Evolutionary conservation across 2,113 vertebrate genomes (phyloP).

Genomic region (Erpornis zantholeuca): DNA sequence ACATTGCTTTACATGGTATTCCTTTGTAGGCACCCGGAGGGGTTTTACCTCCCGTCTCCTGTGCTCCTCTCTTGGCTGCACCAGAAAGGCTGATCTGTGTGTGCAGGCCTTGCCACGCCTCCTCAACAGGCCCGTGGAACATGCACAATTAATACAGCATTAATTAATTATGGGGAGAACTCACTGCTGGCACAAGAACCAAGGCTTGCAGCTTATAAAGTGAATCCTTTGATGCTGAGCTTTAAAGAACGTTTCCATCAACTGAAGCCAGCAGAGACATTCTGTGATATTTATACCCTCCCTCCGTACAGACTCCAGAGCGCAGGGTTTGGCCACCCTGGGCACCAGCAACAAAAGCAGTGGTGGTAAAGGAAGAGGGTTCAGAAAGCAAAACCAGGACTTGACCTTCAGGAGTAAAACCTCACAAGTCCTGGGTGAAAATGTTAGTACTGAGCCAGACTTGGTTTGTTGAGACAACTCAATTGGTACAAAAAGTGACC

Average conservation of each 20-base stretch:
- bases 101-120: neutral
- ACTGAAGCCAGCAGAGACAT: slow-evolving; percentile 44
- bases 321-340: neutral
- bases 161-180: slow-evolving; percentile 63
- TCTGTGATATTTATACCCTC: slow-evolving; percentile 42
- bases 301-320: neutral
- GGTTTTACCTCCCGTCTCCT: neutral
- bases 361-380: neutral
- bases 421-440: neutral
- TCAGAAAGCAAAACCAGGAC: neutral
- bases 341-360: neutral
- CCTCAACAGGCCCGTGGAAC: slow-evolving; percentile 7
- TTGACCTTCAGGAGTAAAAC: neutral
- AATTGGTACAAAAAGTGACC: neutral
- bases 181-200: slow-evolving; percentile 59
- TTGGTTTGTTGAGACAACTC: neutral
- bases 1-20: rapidly evolving
- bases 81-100: neutral
- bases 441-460: neutral
- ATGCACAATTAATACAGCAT: slow-evolving; percentile 67
- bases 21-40: neutral
- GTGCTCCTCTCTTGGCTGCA: neutral
- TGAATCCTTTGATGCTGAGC: slow-evolving; percentile 68
- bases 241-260: slow-evolving; percentile 65
- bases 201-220: slow-evolving; percentile 68